These are phyloP conservation scores for Drosophila arizonae DNA, from an alignment of 1,140 invertebrate genomes.

Conservation along the genomic window DNA sequence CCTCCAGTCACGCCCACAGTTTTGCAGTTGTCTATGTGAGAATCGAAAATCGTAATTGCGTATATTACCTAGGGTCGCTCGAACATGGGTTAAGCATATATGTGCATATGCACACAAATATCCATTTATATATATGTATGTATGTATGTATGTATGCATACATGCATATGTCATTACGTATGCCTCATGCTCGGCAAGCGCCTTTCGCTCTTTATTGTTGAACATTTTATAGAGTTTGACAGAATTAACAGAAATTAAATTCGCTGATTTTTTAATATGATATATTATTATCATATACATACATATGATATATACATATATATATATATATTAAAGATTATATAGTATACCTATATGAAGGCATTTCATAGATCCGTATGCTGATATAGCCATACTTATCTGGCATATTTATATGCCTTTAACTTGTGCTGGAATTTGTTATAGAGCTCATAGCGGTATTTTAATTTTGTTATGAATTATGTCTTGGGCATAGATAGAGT, in stretches of 20 bases:
- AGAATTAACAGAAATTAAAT: constrained; percentile 1
- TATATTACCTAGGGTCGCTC: constrained; percentile 12
- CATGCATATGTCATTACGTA: background rate
- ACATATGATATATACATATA: background rate
- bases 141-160: background rate
- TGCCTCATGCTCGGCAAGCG: background rate
- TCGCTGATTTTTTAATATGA: background rate
- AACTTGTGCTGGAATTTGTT: too few relatives aligned
- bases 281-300: background rate
- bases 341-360: too few relatives aligned
- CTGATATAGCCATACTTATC: too few relatives aligned
- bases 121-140: background rate
- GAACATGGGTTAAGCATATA: constrained; percentile 3
- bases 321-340: too few relatives aligned
- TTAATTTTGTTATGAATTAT: too few relatives aligned
- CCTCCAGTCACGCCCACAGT: background rate
- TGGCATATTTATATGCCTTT: too few relatives aligned
- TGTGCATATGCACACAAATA: background rate
- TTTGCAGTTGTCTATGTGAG: background rate
- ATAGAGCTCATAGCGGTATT: too few relatives aligned
- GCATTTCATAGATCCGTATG: too few relatives aligned
- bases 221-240: background rate
- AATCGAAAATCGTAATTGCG: constrained; percentile 34
- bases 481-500: too few relatives aligned
- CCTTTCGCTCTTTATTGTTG: background rate